Percentiles rank a stretch among this genome's conserved stretches.
Evolutionary conservation across 53 echinoderm and acorn worm species (phyloP).

Genomic region (Antedon mediterranea): DNA sequence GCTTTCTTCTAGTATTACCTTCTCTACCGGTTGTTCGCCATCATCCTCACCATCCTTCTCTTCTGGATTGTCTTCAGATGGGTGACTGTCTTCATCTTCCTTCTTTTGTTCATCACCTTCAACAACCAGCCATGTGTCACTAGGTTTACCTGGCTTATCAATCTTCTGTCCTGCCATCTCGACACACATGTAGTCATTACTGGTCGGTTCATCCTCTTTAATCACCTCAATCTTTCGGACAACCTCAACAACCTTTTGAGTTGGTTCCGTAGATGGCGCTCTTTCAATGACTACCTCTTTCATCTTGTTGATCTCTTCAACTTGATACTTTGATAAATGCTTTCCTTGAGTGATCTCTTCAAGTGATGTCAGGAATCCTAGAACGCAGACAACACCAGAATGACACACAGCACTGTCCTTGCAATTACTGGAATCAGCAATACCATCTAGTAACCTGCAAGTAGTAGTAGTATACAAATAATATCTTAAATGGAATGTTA

Average conservation of each 20-base stretch:
- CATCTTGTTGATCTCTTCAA: slow-evolving; percentile 38
- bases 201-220: slow-evolving; percentile 33
- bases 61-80: slow-evolving; percentile 1
- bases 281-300: background rate
- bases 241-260: background rate
- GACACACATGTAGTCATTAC: slow-evolving; percentile 11
- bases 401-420: slow-evolving; percentile 62
- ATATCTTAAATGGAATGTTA: no score
- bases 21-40: background rate
- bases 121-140: slow-evolving; percentile 11
- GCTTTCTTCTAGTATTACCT: background rate
- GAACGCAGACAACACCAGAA: slow-evolving; percentile 83
- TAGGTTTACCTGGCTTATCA: slow-evolving; percentile 8
- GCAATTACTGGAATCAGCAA: slow-evolving; percentile 64
- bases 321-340: slow-evolving; percentile 60
- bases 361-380: slow-evolving; percentile 73
- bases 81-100: no score
- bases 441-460: slow-evolving; percentile 92
- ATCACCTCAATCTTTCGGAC: slow-evolving; percentile 26
- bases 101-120: slow-evolving; percentile 8
- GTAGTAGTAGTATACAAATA: no score
- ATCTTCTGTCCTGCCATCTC: background rate
- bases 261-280: background rate
- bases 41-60: slow-evolving; percentile 9
- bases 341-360: slow-evolving; percentile 77